A percentile compares a stretch with the other conserved stretches of the same genome.
These are phyloP conservation scores for Mohoua ochrocephala DNA, from an alignment of 2,113 vertebrate species.

Conservation along the genomic window DNA sequence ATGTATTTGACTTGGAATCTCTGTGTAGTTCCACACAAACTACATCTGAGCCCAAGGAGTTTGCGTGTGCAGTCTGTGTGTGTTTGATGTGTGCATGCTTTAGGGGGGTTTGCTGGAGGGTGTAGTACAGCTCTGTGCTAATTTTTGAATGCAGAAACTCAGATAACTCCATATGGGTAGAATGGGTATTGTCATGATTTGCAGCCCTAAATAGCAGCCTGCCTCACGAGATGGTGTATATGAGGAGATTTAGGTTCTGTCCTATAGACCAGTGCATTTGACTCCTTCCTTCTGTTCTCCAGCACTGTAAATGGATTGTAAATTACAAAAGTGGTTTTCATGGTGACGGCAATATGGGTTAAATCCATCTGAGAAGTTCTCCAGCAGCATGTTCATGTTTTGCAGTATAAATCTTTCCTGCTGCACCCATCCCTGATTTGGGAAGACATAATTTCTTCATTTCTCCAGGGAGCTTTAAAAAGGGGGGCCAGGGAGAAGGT, in stretches of 20 bases:
- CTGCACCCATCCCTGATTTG: background rate
- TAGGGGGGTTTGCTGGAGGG: background rate
- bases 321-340: background rate
- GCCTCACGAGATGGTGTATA: background rate
- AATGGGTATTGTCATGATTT: background rate
- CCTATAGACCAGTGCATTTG: background rate
- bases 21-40: background rate
- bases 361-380: background rate
- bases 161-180: background rate
- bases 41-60: background rate
- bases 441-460: background rate
- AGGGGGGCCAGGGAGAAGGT: rapidly evolving
- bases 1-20: background rate
- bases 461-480: background rate
- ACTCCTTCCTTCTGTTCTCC: background rate
- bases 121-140: background rate
- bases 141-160: background rate
- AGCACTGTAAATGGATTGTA: background rate
- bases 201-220: background rate
- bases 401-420: background rate
- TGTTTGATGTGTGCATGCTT: background rate
- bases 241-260: background rate
- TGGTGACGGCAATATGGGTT: background rate
- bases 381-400: background rate
- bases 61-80: background rate